Percentiles rank a stretch among this genome's conserved stretches.
These are phyloP conservation scores for Yasuhikotakia modesta DNA, from an alignment of 2,797 vertebrate species.

Conservation along the genomic window DNA sequence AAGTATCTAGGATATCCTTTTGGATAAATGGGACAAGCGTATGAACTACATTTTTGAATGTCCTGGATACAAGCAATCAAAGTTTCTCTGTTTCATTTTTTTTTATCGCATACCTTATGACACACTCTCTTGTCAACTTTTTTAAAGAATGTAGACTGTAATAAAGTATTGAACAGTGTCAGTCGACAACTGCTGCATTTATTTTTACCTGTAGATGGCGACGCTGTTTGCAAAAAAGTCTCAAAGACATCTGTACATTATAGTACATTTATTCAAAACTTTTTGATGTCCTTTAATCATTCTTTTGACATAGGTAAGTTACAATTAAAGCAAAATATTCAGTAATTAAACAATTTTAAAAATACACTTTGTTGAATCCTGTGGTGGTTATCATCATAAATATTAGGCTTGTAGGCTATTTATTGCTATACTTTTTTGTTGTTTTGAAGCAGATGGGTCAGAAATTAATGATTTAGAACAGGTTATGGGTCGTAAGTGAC, in stretches of 20 bases:
- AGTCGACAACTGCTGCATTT: slow-evolving; percentile 37
- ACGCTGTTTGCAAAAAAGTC: slow-evolving; percentile 84
- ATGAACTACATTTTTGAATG: slow-evolving; percentile 37
- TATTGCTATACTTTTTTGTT: slow-evolving; percentile 9
- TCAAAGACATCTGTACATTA: slow-evolving; percentile 44
- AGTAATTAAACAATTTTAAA: not conserved
- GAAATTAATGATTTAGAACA: slow-evolving; percentile 44
- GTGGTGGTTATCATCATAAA: not conserved
- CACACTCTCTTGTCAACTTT: slow-evolving; percentile 20
- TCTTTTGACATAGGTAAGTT: slow-evolving; percentile 47
- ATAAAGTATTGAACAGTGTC: slow-evolving; percentile 6
- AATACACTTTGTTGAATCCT: not conserved
- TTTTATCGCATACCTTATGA: slow-evolving; percentile 21
- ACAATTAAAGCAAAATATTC: slow-evolving; percentile 55
- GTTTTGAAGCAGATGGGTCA: slow-evolving; percentile 33
- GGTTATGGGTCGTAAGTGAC: slow-evolving; percentile 45
- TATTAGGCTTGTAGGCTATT: not conserved
- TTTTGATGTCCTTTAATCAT: no score
- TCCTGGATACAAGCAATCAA: slow-evolving; percentile 37
- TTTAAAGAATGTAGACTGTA: not conserved
- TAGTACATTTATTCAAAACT: slow-evolving; percentile 62
- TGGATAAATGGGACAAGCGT: slow-evolving; percentile 44
- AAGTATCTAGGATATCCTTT: slow-evolving; percentile 43
- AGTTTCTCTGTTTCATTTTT: slow-evolving; percentile 1
- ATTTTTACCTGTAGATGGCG: slow-evolving; percentile 87